Base-by-base conservation (phyloP, 2,113 vertebrate species). In the Geococcyx californianus region DNA sequence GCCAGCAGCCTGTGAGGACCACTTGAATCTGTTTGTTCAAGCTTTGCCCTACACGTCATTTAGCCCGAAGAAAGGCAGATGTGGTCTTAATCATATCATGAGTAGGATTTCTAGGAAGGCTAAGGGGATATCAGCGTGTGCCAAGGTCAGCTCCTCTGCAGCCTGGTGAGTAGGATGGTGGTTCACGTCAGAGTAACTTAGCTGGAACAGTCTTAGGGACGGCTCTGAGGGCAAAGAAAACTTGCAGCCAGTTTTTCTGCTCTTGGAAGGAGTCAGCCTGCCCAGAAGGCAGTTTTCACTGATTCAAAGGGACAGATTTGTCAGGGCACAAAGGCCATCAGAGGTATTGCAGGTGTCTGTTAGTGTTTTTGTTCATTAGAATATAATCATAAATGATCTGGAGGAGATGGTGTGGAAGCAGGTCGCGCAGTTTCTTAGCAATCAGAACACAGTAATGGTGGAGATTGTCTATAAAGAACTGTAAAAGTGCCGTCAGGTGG, bases 21-120 rank as follows among this genome's bases (percentile, higher is more conserved):
- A 16, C 10, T 12, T 13, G 38, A 34, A 56, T 25, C 16, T 74
- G 6, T 19, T 38, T 36, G 17, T 7, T 55, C 54, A 82, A 56
- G 13, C 67, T 52, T 74, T 87, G 34, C 20, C 67, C 42, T 24
- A 0, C 16, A 4, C 0, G 0, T 36, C 1, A 1, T 51, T 47
- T 55, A 63, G 42, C 20, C 12, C 21, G 2, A 55, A 16, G 45
- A 60, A 31, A 38, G 67, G 42, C 33, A 52, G 26, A 16, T 33
- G 75, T 40, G 69, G 7, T 33, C 34, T 44, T 55, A 8, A 19
- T 49, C 16, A 7, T 38, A 3, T 7, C 44, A 33, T 11, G 9
- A 19, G 28, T 0, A 12, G 19, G 8, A 10, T 59, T 69, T 9
- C 31, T 21, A n/a, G 33, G 13, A 54, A 9, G 19, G n/a, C 49